A percentile compares a stretch with the other conserved stretches of the same genome.
Evolutionary conservation across 2,113 vertebrate genomes (phyloP).

Genomic region (Sinosuthora webbiana): DNA sequence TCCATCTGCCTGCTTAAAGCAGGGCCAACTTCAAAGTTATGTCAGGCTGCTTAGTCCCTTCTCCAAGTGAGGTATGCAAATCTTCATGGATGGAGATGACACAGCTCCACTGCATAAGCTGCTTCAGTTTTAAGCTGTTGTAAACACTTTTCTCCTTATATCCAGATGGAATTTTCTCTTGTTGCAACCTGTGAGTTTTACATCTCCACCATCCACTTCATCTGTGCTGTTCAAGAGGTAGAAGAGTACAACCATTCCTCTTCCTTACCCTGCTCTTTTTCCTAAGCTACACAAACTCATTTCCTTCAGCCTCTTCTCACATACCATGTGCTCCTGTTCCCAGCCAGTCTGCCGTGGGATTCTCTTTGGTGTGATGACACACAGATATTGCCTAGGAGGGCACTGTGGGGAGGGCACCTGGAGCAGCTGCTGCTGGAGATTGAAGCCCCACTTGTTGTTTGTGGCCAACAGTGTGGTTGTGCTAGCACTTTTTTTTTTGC

Average conservation of each 20-base stretch:
- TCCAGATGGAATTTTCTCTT: background rate
- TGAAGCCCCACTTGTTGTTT: background rate
- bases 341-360: background rate
- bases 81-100: background rate
- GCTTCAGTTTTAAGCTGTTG: background rate
- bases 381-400: background rate
- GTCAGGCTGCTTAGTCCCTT: background rate
- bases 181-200: background rate
- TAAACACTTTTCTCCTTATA: background rate
- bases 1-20: background rate
- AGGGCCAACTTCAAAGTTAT: conserved; percentile 13
- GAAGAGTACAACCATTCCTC: background rate
- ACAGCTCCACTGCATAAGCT: background rate
- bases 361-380: background rate
- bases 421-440: background rate
- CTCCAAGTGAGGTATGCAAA: background rate
- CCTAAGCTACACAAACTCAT: background rate
- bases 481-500: background rate
- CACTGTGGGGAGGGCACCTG: background rate
- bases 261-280: background rate
- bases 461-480: background rate
- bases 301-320: background rate
- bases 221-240: background rate
- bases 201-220: background rate
- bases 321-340: background rate